phyloP scores from a whole-genome alignment of 2,113 vertebrate species.

The Canis aureus region DNA sequence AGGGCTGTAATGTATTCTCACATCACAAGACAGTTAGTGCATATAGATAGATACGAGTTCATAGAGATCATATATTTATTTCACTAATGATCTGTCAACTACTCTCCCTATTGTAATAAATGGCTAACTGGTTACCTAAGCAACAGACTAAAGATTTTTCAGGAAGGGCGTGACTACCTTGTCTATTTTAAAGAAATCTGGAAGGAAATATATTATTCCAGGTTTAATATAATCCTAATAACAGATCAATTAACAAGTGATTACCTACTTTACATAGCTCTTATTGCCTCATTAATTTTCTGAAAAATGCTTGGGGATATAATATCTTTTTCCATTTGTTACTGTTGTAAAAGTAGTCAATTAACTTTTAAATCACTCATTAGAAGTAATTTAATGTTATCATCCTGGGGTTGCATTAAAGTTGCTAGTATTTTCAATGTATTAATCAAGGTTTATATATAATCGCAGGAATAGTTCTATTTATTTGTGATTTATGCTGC shows the following conservation, averaged over 20 bases:
- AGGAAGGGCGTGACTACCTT: constrained; percentile 42
- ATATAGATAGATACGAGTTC: constrained; percentile 68
- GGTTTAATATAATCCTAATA: constrained; percentile 75
- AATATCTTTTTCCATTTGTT: constrained; percentile 76
- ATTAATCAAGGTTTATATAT: constrained; percentile 46
- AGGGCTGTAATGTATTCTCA: constrained; percentile 68
- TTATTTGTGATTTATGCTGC: constrained; percentile 14
- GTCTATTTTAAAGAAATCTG: constrained; percentile 68
- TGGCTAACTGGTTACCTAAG: constrained; percentile 76
- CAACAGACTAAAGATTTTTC: constrained; percentile 61
- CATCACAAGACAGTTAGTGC: constrained; percentile 65
- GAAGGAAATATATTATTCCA: neutral
- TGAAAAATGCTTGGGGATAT: constrained; percentile 79
- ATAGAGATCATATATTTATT: constrained; percentile 76
- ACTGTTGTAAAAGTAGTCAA: constrained; percentile 77
- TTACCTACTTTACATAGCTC: constrained; percentile 79
- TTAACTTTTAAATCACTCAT: constrained; percentile 82
- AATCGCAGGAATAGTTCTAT: neutral
- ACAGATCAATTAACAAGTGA: constrained; percentile 84
- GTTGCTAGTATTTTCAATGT: constrained; percentile 58
- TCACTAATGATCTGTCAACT: constrained; percentile 84
- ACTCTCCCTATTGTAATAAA: constrained; percentile 77
- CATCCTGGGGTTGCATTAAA: constrained; percentile 59
- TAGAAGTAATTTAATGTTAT: constrained; percentile 77
- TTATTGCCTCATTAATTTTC: constrained; percentile 83